Evolutionary conservation across 2,888 invertebrate genomes (phyloP).

Genomic region (Muschampia plurimacula): DNA sequence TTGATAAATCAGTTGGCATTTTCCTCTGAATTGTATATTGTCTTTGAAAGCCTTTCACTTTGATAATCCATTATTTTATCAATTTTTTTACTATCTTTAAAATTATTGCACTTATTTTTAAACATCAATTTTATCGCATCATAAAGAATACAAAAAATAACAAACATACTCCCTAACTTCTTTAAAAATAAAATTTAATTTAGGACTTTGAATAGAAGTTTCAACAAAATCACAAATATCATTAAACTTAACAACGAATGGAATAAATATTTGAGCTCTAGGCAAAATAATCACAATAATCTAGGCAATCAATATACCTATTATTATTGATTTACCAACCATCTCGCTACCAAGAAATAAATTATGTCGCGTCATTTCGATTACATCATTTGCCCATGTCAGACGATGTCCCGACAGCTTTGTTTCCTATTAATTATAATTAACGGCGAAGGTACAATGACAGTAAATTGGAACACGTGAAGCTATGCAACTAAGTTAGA

Average conservation of each 20-base stretch:
- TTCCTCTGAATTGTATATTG: background rate
- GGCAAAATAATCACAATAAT: background rate
- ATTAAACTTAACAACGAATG: background rate
- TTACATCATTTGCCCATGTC: constrained; percentile 7
- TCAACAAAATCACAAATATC: background rate
- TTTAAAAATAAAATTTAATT: no score
- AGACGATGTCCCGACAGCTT: background rate
- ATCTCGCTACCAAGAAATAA: constrained; percentile 7
- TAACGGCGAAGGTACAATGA: constrained; percentile 2
- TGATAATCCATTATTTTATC: no score
- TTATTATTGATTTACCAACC: constrained; percentile 1
- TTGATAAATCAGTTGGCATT: background rate
- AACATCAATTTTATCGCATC: no score
- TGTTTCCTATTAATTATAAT: constrained; percentile 13
- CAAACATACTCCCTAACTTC: no score
- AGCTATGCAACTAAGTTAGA: background rate
- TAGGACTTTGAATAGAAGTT: background rate
- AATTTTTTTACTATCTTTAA: no score
- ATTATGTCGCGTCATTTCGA: constrained; percentile 4
- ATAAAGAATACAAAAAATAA: no score
- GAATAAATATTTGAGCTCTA: background rate
- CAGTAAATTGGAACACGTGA: constrained; percentile 15
- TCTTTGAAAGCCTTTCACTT: no score
- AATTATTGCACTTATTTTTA: no score
- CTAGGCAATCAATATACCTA: background rate